Evolutionary conservation across 2,888 invertebrate species (phyloP), one percentile per base, ranked within the genome.

Genomic region (Drosophila trichaetosa): DNA sequence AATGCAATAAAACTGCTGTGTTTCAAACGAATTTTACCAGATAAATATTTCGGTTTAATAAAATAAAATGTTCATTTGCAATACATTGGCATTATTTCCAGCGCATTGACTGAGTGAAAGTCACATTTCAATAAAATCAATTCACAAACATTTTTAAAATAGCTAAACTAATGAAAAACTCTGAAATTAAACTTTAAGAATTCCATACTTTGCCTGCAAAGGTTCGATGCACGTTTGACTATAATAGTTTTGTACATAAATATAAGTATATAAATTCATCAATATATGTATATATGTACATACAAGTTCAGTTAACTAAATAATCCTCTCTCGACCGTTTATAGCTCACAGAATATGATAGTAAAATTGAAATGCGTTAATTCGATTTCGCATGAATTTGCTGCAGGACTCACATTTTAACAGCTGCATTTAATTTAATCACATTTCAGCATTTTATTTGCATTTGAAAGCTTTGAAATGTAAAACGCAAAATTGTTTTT

Each of bases 1-100:
- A 73, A 56, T 54, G 49, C 61, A 68, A 79, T 57, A 62, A 46
- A 73, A 46, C 34, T 57, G 33, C 31, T 27, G 11, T 38, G 36
- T 38, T 56, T 29, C 42, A 46, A 40, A 48, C 27, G 29, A 68
- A 57, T 40, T 68, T 10, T 5, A 38, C 11, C n/a, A 7, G n/a
- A 16, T 6, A 21, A 56, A 21, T 33, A 49, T 33, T 29, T 67
- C 36, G 16, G 18, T 4, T 34, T n/a, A 16, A 40, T 24, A 18
- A 36, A 53, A 33, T 59, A 11, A 33, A 53, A 59, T 27, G 24
- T 11, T 21, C 40, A 24, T 48, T 48, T 59, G 11, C 1, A 2
- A 8, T 10, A n/a, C 38, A 51, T 46, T 54, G 34, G 4, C 46
- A 66, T 29, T 29, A 24, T 24, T 36, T 29, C 10, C 1, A 36